Conservation (phyloP, 1,140 invertebrate species). For the Eurosta solidaginis region DNA sequence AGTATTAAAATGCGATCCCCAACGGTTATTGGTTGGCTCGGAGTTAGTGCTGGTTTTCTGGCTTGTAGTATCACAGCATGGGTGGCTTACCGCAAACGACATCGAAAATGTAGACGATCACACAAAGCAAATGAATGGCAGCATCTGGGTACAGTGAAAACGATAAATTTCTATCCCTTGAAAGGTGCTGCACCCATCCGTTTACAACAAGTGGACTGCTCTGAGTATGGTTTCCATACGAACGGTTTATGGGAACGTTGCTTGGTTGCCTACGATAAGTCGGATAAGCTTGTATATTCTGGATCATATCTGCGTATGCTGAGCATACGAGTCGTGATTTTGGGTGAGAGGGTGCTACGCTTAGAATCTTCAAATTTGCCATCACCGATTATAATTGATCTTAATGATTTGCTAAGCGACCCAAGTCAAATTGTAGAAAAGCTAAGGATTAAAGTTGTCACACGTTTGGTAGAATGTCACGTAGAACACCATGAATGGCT, state of each 20-base stretch:
- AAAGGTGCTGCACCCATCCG: slow-evolving; percentile 59
- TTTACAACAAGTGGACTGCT: slow-evolving; percentile 55
- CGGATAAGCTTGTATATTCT: slow-evolving; percentile 58
- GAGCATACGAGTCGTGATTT: slow-evolving; percentile 59
- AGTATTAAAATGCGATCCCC: not conserved
- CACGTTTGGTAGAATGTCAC: slow-evolving; percentile 64
- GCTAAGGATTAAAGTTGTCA: slow-evolving; percentile 57
- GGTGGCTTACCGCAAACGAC: not conserved
- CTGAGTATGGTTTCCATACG: slow-evolving; percentile 52
- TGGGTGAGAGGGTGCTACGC: slow-evolving; percentile 50
- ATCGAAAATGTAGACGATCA: not conserved
- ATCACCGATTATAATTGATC: slow-evolving; percentile 55
- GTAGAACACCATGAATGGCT: slow-evolving; percentile 65
- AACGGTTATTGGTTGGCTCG: not conserved
- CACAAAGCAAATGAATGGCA: slow-evolving; percentile 31
- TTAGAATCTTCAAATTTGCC: slow-evolving; percentile 61
- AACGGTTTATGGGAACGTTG: slow-evolving; percentile 60
- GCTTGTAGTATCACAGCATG: not conserved
- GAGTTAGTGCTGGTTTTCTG: not conserved
- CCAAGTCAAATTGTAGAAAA: slow-evolving; percentile 50
- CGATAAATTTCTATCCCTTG: slow-evolving; percentile 59
- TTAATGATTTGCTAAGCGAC: slow-evolving; percentile 33
- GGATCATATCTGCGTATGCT: slow-evolving; percentile 61
- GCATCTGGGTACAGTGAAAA: slow-evolving; percentile 60
- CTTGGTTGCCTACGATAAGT: slow-evolving; percentile 58